Conservation (phyloP, 2,113 vertebrate genomes). For the Channa argus region DNA sequence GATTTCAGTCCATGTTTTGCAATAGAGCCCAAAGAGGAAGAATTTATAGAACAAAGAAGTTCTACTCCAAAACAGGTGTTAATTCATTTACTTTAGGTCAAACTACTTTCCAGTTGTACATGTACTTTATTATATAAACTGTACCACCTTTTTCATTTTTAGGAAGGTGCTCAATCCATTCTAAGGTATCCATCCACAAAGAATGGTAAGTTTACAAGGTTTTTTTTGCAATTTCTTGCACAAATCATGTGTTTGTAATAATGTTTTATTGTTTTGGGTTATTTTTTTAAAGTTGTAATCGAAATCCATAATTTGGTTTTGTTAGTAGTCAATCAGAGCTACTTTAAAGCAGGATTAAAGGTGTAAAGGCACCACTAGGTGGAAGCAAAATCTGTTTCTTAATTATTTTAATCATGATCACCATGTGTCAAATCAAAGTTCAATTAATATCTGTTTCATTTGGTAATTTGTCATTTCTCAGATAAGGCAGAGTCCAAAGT, state of each 20-base stretch:
- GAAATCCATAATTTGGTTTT: background rate
- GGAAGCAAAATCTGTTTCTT: slow-evolving; percentile 42
- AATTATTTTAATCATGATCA: background rate
- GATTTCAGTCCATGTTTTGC: slow-evolving; percentile 9
- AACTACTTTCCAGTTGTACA: background rate
- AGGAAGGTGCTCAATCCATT: slow-evolving; percentile 69
- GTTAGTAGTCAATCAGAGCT: background rate
- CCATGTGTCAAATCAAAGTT: background rate
- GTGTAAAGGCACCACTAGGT: slow-evolving; percentile 55
- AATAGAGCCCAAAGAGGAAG: slow-evolving; percentile 26
- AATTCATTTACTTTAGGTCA: background rate
- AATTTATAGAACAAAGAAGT: slow-evolving; percentile 45
- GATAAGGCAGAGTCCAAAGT: slow-evolving; percentile 51
- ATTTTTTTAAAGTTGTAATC: background rate
- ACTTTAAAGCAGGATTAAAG: background rate
- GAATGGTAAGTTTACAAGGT: slow-evolving; percentile 53
- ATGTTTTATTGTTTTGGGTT: too few relatives aligned
- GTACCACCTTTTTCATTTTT: background rate
- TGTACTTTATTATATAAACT: background rate
- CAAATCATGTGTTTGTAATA: too few relatives aligned
- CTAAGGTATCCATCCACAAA: slow-evolving; percentile 47
- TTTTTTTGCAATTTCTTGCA: too few relatives aligned
- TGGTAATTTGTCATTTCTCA: slow-evolving; percentile 41
- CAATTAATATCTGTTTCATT: slow-evolving; percentile 21
- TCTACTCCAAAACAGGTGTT: slow-evolving; percentile 69